These are phyloP conservation scores for Rotaria magnacalcarata DNA, from an alignment of 2,888 invertebrate species.

Conservation along the genomic window DNA sequence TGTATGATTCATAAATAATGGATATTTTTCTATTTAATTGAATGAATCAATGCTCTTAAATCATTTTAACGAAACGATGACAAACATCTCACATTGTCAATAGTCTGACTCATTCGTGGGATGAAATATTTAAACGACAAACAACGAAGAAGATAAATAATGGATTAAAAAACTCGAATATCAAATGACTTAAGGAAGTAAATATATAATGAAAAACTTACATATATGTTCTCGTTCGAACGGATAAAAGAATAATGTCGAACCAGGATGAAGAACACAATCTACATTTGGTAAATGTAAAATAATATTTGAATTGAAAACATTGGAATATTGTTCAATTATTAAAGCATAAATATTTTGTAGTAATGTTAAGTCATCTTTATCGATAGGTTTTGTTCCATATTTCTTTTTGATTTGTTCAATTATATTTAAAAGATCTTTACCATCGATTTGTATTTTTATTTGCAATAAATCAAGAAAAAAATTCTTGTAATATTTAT, in stretches of 20 bases:
- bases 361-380: conserved; percentile 43
- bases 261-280: conserved; percentile 35
- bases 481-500: conserved; percentile 39
- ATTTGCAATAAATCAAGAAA: conserved; percentile 39
- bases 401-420: conserved; percentile 43
- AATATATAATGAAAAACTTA: background rate
- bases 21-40: background rate
- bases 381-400: conserved; percentile 30
- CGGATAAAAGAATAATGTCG: conserved; percentile 19
- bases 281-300: conserved; percentile 41
- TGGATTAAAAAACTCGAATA: too few relatives aligned
- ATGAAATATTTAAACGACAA: background rate
- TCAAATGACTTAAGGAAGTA: too few relatives aligned
- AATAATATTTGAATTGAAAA: background rate
- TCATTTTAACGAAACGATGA: background rate
- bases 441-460: conserved; percentile 29
- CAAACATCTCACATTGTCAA: background rate
- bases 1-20: background rate
- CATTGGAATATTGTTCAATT: conserved; percentile 40
- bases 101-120: background rate
- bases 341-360: conserved; percentile 42
- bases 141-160: too few relatives aligned
- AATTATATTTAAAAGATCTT: conserved; percentile 39
- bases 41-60: background rate
- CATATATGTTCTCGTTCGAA: background rate